Base-by-base conservation (phyloP, 2,113 vertebrate species). In the Vidua macroura region DNA sequence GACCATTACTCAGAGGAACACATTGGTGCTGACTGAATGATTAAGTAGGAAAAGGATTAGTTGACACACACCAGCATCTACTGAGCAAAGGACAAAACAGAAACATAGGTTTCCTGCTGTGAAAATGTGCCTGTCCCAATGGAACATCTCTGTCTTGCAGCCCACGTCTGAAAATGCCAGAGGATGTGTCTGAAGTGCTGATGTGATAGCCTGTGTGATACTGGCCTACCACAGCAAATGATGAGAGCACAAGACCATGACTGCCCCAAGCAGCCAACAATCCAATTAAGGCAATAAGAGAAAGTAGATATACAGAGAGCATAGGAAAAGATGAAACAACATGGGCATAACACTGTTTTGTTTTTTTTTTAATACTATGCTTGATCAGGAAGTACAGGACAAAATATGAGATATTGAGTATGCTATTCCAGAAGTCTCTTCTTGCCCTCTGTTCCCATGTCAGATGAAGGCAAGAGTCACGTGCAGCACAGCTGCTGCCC, bases 41-140 rank as follows among this genome's bases (percentile, higher is more conserved):
- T 88, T 83, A 90, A 95, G 72, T 60, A 94, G 52, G 27, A 91
- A 79, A 92, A 86, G 49, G 80, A 95, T 90, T 88, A 92, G 80
- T 35, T 86, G 75, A 95, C 51, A 74, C 48, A 86, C 51, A 90
- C 76, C 83, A 96, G 77, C 74, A 87, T 83, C 66, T 83, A 78
- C 53, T 58, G 74, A 86, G 88, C 53, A 90, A 86, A 88, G 58
- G 62, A 80, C 60, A 88, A 86, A 93, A 72, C 31, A 93, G 80
- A 93, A 94, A 72, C 83, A 84, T 5, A 60, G 44, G 31, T 35
- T 86, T 93, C 76, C 83, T 19, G 12, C 76, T 86, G 77, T 63
- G 60, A 81, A 95, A 93, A 79, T 10, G 41, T 51, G 25, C 22
- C 63, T 85, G 70, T 93, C 66, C 85, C 88, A 69, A 6, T 8